Percentiles rank a stretch among this genome's conserved stretches.
phyloP scores from a whole-genome alignment of 1,140 invertebrate species.

The Gonatopus flavifemur region DNA sequence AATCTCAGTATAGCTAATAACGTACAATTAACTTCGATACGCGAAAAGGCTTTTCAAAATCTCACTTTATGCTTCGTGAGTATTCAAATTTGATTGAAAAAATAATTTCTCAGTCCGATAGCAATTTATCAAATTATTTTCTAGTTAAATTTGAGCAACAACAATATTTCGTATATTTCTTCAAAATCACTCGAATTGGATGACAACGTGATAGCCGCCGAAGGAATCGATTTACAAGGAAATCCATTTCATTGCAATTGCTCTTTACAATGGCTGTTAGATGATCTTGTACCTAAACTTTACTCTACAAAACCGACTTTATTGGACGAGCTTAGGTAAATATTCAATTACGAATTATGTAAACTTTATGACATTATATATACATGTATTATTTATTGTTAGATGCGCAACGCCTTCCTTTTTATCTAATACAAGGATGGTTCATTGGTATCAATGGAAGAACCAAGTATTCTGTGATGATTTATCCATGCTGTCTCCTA shows the following conservation, averaged over 20 bases:
- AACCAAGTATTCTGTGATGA: slow-evolving; percentile 37
- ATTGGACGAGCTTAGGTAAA: slow-evolving; percentile 43
- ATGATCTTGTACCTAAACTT: slow-evolving; percentile 35
- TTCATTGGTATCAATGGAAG: slow-evolving; percentile 48
- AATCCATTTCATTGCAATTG: slow-evolving; percentile 53
- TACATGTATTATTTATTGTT: neutral
- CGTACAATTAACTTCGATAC: slow-evolving; percentile 22
- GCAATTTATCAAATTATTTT: too few relatives aligned
- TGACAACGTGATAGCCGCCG: slow-evolving; percentile 13
- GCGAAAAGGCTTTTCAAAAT: slow-evolving; percentile 27
- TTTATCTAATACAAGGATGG: slow-evolving; percentile 31
- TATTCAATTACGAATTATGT: slow-evolving; percentile 1
- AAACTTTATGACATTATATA: too few relatives aligned
- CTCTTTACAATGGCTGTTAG: slow-evolving; percentile 45
- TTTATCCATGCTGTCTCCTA: neutral
- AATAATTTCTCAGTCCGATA: too few relatives aligned
- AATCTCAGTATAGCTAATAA: slow-evolving; percentile 39
- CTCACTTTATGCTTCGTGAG: slow-evolving; percentile 47
- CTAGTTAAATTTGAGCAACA: slow-evolving; percentile 47
- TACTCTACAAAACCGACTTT: slow-evolving; percentile 29
- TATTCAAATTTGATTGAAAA: slow-evolving; percentile 5
- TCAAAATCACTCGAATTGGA: slow-evolving; percentile 21
- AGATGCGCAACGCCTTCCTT: slow-evolving; percentile 38
- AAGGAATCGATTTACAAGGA: slow-evolving; percentile 42
- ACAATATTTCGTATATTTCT: slow-evolving; percentile 34